These are phyloP conservation scores for Linnaemya tessellans DNA, from an alignment of 2,888 invertebrate species.

Conservation along the genomic window DNA sequence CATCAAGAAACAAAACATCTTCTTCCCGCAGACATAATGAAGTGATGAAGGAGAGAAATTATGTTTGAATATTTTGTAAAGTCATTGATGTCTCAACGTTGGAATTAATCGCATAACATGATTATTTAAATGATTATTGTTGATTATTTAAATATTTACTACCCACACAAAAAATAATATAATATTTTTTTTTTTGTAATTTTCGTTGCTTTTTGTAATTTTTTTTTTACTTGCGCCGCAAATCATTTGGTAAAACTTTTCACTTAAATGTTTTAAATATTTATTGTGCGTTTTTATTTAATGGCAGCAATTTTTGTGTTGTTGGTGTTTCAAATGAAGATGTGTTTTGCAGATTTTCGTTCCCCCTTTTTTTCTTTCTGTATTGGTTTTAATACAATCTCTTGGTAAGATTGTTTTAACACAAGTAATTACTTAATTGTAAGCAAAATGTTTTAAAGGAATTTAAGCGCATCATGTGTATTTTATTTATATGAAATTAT, in stretches of 20 bases:
- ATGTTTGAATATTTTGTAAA: conserved; percentile 27
- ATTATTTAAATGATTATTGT: conserved; percentile 26
- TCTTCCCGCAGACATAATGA: conserved; percentile 14
- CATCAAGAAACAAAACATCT: no score
- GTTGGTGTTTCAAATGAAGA: neutral
- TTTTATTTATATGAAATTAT: no score
- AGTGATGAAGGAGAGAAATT: conserved; percentile 50
- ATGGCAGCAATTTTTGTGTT: neutral
- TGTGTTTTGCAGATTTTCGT: neutral
- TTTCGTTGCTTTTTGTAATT: conserved; percentile 1
- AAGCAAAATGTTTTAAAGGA: no score
- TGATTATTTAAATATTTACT: conserved; percentile 12
- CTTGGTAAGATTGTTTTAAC: no score
- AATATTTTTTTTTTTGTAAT: neutral
- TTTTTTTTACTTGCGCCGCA: neutral
- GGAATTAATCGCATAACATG: neutral
- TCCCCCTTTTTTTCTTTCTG: neutral
- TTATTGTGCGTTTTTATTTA: conserved; percentile 1
- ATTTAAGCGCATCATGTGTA: no score
- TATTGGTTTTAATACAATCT: no score
- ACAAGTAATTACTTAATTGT: neutral
- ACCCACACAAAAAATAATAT: conserved; percentile 15
- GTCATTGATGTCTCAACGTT: neutral
- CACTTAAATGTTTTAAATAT: conserved; percentile 24
- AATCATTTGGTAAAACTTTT: conserved; percentile 28